These are phyloP conservation scores for Palaemon carinicauda DNA, from an alignment of 1,140 invertebrate species.

Conservation along the genomic window DNA sequence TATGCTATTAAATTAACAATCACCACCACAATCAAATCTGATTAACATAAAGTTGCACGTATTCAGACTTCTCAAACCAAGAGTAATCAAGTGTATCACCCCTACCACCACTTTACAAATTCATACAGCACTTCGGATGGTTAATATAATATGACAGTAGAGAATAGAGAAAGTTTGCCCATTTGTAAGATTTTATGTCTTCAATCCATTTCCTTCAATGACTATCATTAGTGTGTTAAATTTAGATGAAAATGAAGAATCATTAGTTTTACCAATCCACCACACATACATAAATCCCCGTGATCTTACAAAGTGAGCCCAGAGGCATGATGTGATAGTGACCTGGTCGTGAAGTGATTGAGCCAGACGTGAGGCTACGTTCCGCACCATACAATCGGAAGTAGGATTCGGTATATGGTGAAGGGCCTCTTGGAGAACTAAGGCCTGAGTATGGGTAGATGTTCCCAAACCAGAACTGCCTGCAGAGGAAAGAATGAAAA, in stretches of 20 bases:
- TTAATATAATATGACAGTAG: too few species aligned
- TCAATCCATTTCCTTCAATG: too few species aligned
- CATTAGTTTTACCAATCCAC: not conserved
- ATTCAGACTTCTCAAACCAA: too few species aligned
- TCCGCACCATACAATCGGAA: conserved; percentile 75
- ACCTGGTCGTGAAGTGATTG: conserved; percentile 73
- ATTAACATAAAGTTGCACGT: too few species aligned
- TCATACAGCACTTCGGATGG: too few species aligned
- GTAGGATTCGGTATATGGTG: conserved; percentile 75
- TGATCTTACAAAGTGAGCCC: conserved; percentile 57
- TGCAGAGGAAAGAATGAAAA: not conserved
- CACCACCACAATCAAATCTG: too few species aligned
- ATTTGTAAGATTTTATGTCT: too few species aligned
- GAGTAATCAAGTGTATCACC: too few species aligned
- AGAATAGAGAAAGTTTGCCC: too few species aligned
- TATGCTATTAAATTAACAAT: too few species aligned
- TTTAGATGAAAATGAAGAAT: not conserved
- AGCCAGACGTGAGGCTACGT: conserved; percentile 79
- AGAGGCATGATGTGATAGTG: conserved; percentile 53
- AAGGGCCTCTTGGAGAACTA: conserved; percentile 79
- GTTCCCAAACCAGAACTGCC: conserved; percentile 59
- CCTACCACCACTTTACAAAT: too few species aligned
- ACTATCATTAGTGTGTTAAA: not conserved
- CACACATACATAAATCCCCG: conserved; percentile 29
- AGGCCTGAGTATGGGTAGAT: conserved; percentile 67